Evolutionary conservation across 2,113 vertebrate genomes (phyloP).

Genomic region (Onychorhynchus coronatus): DNA sequence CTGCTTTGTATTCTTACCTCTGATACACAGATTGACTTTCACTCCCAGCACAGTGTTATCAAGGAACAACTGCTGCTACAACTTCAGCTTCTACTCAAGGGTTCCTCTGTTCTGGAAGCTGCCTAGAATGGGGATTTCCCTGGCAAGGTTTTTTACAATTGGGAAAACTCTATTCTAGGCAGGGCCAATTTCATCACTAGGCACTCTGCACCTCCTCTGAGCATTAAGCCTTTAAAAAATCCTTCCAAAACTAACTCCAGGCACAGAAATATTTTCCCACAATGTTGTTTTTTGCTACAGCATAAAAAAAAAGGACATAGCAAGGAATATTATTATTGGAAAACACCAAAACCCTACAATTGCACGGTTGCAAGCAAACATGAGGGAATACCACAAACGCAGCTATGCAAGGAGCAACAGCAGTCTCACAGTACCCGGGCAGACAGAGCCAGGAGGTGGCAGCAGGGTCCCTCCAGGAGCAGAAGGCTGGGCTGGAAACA

Average conservation of each 20-base stretch:
- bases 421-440: neutral
- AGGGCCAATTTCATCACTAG: neutral
- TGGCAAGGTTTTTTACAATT: neutral
- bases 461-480: neutral
- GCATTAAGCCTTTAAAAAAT: neutral
- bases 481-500: accelerated
- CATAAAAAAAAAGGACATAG: accelerated
- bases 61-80: neutral
- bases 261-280: accelerated
- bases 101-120: neutral
- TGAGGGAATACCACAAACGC: accelerated
- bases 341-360: neutral
- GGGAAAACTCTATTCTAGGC: neutral
- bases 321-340: accelerated
- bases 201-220: neutral
- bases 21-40: neutral
- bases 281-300: accelerated
- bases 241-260: neutral
- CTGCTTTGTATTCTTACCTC: neutral
- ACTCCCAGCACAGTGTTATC: neutral
- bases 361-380: accelerated
- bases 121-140: neutral
- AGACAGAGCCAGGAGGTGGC: accelerated
- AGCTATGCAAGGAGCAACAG: accelerated
- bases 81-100: neutral